Base-by-base conservation (phyloP, 2,797 vertebrate species). In the Cossypha heuglini region DNA sequence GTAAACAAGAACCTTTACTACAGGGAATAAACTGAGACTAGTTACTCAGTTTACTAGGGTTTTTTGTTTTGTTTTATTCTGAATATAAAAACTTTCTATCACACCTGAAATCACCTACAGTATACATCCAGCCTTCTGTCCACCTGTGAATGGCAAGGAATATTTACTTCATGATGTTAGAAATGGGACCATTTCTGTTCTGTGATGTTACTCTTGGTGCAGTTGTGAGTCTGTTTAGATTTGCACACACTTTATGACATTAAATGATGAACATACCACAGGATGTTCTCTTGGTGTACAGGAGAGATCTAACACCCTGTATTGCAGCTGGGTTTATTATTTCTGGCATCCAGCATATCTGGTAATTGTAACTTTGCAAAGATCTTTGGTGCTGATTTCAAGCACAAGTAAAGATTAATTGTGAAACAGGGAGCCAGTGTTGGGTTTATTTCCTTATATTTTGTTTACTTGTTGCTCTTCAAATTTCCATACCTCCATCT, bases 401-500 rank as follows among this genome's bases (percentile, higher is more conserved):
- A 93, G 40, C 58, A 37, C 51, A 73, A 79, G 93, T 83, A 35
- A 82, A 80, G 80, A 74, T 79, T 86, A 51, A 84, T 71, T 63
- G 37, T 81, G 89, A 77, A 75, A 61, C 9, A 35, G 67, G 28
- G 71, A 90, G 35, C 31, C 25, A 69, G 19, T 10, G 0, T 45
- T 71, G 26, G 11, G 15, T 94, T 88, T 90, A 31, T 94, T 94
- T 91, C 71, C 71, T 87, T 88, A 6, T 75, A 77, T 82, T 94
- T 76, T 3, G 0, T 86, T 94, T 73, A 52, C 31, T 63, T 43
- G 54, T 93, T 94, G 55, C 59, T 94, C 63, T 95, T 96, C 66
- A 67, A 61, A 86, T 88, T 95, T 95, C 76, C 73, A 79, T 93
- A 57, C 59, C 38, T 94, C 79, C 77, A 61, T 94, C 94, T 96